Evolutionary conservation across 1,140 invertebrate species (phyloP).

Genomic region (Yoshiicerus persimilis): DNA sequence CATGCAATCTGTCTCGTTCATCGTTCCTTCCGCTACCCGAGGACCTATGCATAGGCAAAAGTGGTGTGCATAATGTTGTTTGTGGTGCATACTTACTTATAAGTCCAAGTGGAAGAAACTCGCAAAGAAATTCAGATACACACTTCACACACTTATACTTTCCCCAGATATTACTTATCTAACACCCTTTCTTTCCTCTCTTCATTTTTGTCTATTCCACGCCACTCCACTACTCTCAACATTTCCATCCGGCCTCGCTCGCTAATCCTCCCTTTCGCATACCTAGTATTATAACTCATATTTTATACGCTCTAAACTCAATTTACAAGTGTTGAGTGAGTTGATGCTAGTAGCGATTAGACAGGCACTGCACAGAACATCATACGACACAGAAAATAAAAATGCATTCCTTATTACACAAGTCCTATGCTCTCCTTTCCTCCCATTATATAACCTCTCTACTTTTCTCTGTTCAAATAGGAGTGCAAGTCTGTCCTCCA

Average conservation of each 20-base stretch:
- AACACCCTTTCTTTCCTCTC: background rate
- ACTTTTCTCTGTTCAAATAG: no score
- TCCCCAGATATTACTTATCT: background rate
- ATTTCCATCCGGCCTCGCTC: background rate
- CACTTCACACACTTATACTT: background rate
- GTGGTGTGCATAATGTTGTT: background rate
- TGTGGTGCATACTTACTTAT: background rate
- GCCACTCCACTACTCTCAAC: background rate
- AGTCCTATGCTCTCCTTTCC: no score
- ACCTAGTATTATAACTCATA: no score
- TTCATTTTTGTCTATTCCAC: background rate
- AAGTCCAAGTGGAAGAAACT: background rate
- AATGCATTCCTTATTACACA: no score
- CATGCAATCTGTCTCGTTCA: slow-evolving; percentile 12
- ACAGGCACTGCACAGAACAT: no score
- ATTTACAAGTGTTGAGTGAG: no score
- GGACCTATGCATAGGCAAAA: background rate
- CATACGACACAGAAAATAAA: no score
- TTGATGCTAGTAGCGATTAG: no score
- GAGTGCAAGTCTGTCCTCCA: no score
- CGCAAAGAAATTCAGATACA: background rate
- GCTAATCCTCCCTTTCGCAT: no score
- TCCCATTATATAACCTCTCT: no score
- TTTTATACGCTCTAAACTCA: no score
- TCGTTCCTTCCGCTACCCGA: background rate